A percentile compares a stretch with the other conserved stretches of the same genome.
Conservation (phyloP, 2,888 invertebrate species). For the Idaea biselata region DNA sequence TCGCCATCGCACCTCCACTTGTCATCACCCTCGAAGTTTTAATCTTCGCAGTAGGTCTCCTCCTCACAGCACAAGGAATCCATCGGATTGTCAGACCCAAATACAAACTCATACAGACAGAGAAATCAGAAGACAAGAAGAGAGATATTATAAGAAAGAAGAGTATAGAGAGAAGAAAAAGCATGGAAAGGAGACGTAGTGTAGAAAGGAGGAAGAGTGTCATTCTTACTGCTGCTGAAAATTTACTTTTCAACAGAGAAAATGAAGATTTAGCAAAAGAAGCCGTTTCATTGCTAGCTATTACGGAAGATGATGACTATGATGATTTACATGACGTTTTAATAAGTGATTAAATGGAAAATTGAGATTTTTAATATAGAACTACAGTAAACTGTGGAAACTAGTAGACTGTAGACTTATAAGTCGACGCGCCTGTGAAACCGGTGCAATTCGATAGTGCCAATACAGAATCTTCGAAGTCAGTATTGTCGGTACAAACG, state of each 20-base stretch:
- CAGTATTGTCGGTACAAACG: neutral
- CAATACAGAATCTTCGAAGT: neutral
- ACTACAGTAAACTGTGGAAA: neutral
- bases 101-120: conserved; percentile 49
- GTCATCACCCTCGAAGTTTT: conserved; percentile 68
- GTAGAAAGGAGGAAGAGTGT: conserved; percentile 44
- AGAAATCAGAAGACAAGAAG: conserved; percentile 20
- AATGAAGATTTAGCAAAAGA: conserved; percentile 57
- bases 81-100: conserved; percentile 56
- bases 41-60: conserved; percentile 66
- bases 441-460: neutral
- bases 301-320: conserved; percentile 49
- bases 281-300: conserved; percentile 58
- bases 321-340: conserved; percentile 48
- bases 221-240: conserved; percentile 40
- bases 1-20: conserved; percentile 74
- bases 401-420: neutral
- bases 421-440: neutral
- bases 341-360: conserved; percentile 31
- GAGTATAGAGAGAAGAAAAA: conserved; percentile 32
- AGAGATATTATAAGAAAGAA: conserved; percentile 30
- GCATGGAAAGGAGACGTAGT: conserved; percentile 28
- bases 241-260: conserved; percentile 41
- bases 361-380: neutral
- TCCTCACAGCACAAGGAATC: conserved; percentile 62